These are phyloP conservation scores for Regulus satrapa DNA, from an alignment of 2,113 vertebrate species.

Conservation along the genomic window DNA sequence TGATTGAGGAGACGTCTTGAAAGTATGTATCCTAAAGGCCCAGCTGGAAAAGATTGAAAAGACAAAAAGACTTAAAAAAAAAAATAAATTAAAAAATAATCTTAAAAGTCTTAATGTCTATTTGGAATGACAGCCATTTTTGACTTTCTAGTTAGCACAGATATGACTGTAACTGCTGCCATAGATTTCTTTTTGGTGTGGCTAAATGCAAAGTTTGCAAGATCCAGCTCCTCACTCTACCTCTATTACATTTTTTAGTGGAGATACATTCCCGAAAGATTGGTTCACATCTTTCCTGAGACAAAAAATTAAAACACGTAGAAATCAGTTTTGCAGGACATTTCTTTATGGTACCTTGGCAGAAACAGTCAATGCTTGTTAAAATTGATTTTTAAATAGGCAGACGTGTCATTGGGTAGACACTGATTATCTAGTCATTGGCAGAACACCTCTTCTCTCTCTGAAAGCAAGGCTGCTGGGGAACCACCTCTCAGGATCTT, in stretches of 20 bases:
- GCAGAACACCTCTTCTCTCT: background rate
- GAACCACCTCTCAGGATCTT: background rate
- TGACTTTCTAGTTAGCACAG: background rate
- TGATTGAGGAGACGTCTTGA: background rate
- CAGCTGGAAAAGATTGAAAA: background rate
- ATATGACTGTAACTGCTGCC: background rate
- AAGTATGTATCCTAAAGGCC: background rate
- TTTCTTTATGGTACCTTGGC: background rate
- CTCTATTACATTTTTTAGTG: background rate
- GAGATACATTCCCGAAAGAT: background rate
- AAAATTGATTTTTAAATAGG: background rate
- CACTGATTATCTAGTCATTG: background rate
- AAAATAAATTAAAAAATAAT: background rate
- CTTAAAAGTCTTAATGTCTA: background rate
- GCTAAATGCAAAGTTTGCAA: background rate
- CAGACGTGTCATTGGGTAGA: background rate
- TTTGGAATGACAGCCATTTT: background rate
- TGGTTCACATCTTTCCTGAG: background rate
- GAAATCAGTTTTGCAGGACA: background rate
- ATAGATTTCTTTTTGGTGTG: background rate
- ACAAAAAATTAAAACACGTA: background rate
- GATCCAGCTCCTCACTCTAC: background rate
- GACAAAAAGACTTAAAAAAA: background rate
- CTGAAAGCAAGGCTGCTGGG: background rate
- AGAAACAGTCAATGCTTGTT: background rate